These are phyloP conservation scores for Pandemis heparana DNA, from an alignment of 2,888 invertebrate genomes.

Conservation along the genomic window DNA sequence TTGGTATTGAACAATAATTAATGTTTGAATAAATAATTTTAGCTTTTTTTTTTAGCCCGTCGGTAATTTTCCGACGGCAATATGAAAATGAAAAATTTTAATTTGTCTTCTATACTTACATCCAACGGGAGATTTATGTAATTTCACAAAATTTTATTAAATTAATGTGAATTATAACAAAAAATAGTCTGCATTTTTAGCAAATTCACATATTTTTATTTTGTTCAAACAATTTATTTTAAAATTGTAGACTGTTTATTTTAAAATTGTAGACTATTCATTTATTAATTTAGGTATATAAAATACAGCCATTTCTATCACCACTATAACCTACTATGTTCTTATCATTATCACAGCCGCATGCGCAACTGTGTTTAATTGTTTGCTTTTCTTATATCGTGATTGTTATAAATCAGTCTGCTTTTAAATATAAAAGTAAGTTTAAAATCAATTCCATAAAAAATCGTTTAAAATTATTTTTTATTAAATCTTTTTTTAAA, in stretches of 20 bases:
- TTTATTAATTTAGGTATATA: too few species aligned
- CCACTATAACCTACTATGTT: not conserved
- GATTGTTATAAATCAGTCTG: slow-evolving; percentile 24
- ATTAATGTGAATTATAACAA: not conserved
- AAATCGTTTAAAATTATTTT: too few species aligned
- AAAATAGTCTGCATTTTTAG: too few species aligned
- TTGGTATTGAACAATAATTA: not conserved
- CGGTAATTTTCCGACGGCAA: not conserved
- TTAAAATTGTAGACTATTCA: too few species aligned
- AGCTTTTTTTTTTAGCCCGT: not conserved
- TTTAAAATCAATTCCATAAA: slow-evolving; percentile 9
- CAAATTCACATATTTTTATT: not conserved
- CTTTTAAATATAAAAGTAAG: not conserved
- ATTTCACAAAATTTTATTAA: too few species aligned
- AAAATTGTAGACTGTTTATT: too few species aligned
- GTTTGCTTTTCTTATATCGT: slow-evolving; percentile 29
- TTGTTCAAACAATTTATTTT: not conserved
- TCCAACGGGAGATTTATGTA: too few species aligned
- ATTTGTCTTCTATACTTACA: not conserved
- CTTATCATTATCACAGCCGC: slow-evolving; percentile 44
- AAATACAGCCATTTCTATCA: slow-evolving; percentile 26
- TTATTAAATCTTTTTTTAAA: too few species aligned
- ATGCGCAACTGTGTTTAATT: slow-evolving; percentile 58
- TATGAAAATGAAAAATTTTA: not conserved
- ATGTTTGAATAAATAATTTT: not conserved